These are phyloP conservation scores for Lordiphosa mommai DNA, from an alignment of 1,140 invertebrate species.

Conservation along the genomic window DNA sequence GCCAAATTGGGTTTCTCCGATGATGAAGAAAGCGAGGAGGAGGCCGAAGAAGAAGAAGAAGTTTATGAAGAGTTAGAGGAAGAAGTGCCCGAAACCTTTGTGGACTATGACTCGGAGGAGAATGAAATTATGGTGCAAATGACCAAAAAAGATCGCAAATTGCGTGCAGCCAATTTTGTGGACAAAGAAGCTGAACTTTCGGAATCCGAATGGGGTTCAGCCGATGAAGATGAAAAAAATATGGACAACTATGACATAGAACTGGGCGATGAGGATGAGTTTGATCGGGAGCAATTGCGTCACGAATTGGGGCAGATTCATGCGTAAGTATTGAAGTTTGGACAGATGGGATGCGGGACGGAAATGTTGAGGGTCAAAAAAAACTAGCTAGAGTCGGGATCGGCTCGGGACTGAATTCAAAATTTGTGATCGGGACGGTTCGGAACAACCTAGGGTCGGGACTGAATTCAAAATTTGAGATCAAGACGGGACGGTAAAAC, in stretches of 20 bases:
- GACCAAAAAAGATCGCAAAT: conserved; percentile 80
- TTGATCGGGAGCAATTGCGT: conserved; percentile 84
- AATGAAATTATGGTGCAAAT: conserved; percentile 82
- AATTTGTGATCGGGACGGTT: no score
- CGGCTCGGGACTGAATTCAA: no score
- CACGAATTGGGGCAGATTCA: conserved; percentile 85
- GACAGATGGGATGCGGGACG: no score
- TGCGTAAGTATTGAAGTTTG: conserved; percentile 80
- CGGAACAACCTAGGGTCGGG: no score
- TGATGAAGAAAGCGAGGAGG: conserved; percentile 65
- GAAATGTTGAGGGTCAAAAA: no score
- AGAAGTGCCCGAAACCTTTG: conserved; percentile 80
- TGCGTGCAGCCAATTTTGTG: conserved; percentile 84
- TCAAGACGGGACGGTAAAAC: no score
- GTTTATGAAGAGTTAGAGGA: conserved; percentile 70
- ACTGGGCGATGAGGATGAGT: conserved; percentile 85
- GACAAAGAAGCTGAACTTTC: conserved; percentile 92
- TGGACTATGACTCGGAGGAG: conserved; percentile 87
- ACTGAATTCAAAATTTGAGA: no score
- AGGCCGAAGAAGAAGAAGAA: conserved; percentile 47
- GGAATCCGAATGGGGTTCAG: conserved; percentile 88
- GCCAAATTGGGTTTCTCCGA: conserved; percentile 74
- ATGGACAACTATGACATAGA: conserved; percentile 86
- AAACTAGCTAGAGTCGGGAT: no score
- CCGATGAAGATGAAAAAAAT: conserved; percentile 87